Evolutionary conservation across 2,888 invertebrate species (phyloP), one percentile per base, ranked within the genome.

Genomic region (Agrotis puta): DNA sequence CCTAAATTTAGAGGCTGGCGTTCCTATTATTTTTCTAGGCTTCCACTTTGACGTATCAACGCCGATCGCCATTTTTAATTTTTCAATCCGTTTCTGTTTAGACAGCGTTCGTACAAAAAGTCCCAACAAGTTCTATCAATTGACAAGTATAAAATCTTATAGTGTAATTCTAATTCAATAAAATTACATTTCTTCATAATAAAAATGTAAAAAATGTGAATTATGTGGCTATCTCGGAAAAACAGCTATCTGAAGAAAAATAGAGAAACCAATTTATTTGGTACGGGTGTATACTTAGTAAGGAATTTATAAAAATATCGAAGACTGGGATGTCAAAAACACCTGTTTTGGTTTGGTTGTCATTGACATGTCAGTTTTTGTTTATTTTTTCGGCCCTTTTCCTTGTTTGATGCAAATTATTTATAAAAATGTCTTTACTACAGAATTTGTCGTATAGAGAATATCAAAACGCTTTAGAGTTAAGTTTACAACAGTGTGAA

Each of bases 11-110:
- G 94, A 96, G 62, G 97, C 96, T 57, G 97, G 97, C 56, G 97
- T 97, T 83, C 97, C 97, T 90, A 94, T 96, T 74, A 97, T 92
- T 93, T 96, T 96, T 91, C 97, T 96, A 78, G 97, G 97, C 95
- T 97, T 97, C 90, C 97, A 95, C 89, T 95, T 96, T 81, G 93
- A 96, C 64, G 94, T 93, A 93, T 97, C 97, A 65, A 96, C 90
- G 65, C 96, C 96, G 78, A 95, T 94, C 74, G 96, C 96, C 96
- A 96, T 96, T 86, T 93, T 91, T 82, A 43, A 62, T 56, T 22
- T 70, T 59, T 50, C 61, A 22, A 33, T 78, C 57, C 56, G 14
- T 71, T 63, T 75, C 50, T 45, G 18, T 53, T 11, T 43, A n/a
- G 16, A 18, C 14, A n/a, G 33, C n/a, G 13, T n/a, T 45, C 14